Conservation (phyloP, 1,140 invertebrate species). For the Lepidurus apus region DNA sequence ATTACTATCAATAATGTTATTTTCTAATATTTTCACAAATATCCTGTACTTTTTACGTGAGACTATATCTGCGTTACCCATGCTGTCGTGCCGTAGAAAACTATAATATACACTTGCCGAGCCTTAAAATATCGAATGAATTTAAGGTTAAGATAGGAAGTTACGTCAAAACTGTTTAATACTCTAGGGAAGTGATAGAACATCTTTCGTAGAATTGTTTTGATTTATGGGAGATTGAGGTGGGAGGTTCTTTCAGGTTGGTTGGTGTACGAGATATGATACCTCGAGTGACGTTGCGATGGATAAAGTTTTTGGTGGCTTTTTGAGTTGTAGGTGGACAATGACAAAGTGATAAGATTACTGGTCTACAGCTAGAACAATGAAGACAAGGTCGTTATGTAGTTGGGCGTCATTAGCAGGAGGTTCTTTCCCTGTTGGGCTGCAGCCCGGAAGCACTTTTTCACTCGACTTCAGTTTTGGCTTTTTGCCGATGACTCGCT, state of each 20-base stretch:
- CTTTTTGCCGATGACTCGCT: not conserved
- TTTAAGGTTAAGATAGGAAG: too few relatives aligned
- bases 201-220: too few relatives aligned
- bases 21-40: too few relatives aligned
- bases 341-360: conserved; percentile 1
- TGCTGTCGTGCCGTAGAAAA: too few relatives aligned
- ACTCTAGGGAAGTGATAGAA: too few relatives aligned
- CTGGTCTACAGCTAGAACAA: not conserved
- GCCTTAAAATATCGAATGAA: too few relatives aligned
- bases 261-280: not conserved
- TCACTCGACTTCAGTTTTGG: not conserved
- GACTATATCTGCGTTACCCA: too few relatives aligned
- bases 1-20: too few relatives aligned
- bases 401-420: not conserved
- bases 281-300: not conserved
- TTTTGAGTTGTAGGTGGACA: not conserved
- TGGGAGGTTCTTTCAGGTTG: not conserved
- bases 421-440: not conserved
- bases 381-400: not conserved
- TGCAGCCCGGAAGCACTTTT: conserved; percentile 12
- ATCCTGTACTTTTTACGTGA: too few relatives aligned
- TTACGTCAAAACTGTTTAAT: too few relatives aligned
- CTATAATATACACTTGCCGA: too few relatives aligned
- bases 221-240: too few relatives aligned
- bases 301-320: not conserved